Percentiles rank a stretch among this genome's conserved stretches.
These are phyloP conservation scores for Rhynchophorus ferrugineus DNA, from an alignment of 1,140 invertebrate genomes.

Conservation along the genomic window DNA sequence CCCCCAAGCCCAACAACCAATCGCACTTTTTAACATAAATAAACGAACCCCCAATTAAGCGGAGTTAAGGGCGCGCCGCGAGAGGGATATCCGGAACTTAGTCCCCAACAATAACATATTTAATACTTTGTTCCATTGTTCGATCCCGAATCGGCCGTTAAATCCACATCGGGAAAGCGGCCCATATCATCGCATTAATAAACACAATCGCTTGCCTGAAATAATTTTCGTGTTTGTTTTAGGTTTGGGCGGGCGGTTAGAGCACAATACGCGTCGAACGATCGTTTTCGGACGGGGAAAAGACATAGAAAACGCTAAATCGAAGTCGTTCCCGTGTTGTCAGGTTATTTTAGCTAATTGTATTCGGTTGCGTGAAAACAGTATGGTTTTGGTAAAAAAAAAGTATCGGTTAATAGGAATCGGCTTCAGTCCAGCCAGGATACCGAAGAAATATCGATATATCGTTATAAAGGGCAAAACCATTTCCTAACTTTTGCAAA, in stretches of 20 bases:
- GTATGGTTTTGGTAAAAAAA: too few species aligned
- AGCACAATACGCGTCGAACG: neutral
- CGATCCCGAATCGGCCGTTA: slow-evolving; percentile 21
- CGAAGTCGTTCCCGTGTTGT: too few species aligned
- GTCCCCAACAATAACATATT: slow-evolving; percentile 29
- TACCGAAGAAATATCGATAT: too few species aligned
- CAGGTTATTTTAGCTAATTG: too few species aligned
- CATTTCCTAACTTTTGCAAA: too few species aligned
- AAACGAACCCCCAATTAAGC: slow-evolving; percentile 1
- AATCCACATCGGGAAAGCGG: slow-evolving; percentile 25
- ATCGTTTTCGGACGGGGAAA: neutral
- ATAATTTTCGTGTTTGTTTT: slow-evolving; percentile 34
- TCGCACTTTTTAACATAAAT: neutral
- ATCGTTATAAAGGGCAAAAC: too few species aligned
- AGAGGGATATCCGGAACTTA: slow-evolving; percentile 1
- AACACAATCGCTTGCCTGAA: slow-evolving; percentile 32
- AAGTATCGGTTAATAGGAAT: too few species aligned
- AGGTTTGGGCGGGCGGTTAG: slow-evolving; percentile 14
- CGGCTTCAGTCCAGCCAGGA: too few species aligned
- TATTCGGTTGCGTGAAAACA: too few species aligned
- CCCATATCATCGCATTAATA: slow-evolving; percentile 34
- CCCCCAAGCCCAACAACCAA: neutral
- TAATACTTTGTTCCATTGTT: slow-evolving; percentile 31
- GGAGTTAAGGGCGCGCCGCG: neutral
- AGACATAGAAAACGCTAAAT: too few species aligned